Evolutionary conservation across 30 jellyfish, hydroid and myxozoan species (phyloP).

Genomic region (Cassiopea xamachana): DNA sequence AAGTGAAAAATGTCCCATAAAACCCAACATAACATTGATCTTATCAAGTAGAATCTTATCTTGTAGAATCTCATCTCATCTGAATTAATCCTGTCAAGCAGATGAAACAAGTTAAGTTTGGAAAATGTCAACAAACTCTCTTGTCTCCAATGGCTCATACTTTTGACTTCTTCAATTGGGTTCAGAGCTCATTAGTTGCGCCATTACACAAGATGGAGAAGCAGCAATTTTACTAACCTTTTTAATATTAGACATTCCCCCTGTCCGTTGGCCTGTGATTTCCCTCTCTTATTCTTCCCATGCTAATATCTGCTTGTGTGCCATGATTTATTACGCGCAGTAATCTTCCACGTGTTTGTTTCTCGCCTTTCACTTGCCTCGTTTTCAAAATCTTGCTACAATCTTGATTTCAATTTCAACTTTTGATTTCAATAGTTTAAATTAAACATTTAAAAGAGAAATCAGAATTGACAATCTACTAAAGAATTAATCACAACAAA

Average conservation of each 20-base stretch:
- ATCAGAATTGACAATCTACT: background rate
- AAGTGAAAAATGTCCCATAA: background rate
- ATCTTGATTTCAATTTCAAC: background rate
- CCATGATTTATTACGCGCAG: background rate
- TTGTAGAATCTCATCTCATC: too few relatives aligned
- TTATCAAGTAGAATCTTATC: too few relatives aligned
- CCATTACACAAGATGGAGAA: background rate
- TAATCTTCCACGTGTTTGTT: background rate
- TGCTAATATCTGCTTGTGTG: background rate
- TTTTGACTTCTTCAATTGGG: background rate
- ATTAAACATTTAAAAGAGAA: too few relatives aligned
- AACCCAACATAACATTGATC: too few relatives aligned
- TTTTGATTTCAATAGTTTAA: too few relatives aligned
- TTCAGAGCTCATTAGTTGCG: background rate
- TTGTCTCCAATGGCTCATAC: background rate
- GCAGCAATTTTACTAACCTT: background rate
- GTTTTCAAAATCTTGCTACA: background rate
- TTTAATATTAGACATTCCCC: background rate
- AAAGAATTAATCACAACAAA: background rate
- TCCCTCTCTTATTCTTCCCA: background rate
- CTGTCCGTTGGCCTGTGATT: background rate
- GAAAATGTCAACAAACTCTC: too few relatives aligned
- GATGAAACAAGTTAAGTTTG: too few relatives aligned
- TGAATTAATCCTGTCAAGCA: too few relatives aligned
- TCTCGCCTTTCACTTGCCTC: background rate